Evolutionary conservation across 2,797 vertebrate species (phyloP).

Genomic region (Iguana delicatissima): DNA sequence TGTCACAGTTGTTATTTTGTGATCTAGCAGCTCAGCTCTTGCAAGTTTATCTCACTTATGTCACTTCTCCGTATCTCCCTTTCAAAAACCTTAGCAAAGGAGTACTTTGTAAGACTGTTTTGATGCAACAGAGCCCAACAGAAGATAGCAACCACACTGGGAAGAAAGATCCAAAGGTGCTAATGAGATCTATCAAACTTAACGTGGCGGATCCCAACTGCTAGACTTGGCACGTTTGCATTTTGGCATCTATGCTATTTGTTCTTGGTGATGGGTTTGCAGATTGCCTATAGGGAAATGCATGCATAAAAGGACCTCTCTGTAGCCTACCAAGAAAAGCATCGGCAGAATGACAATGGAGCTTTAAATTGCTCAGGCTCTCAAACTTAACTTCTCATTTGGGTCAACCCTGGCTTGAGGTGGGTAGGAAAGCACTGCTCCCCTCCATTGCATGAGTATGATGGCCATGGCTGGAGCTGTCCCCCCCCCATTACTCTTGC

Average conservation of each 20-base stretch:
- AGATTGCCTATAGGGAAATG: no score
- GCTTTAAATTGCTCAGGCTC: background rate
- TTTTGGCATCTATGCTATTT: background rate
- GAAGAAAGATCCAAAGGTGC: background rate
- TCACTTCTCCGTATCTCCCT: conserved; percentile 13
- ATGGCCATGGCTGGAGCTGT: no score
- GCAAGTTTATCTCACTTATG: conserved; percentile 25
- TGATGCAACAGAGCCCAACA: background rate
- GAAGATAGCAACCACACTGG: background rate
- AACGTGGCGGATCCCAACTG: background rate
- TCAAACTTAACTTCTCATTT: background rate
- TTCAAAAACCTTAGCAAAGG: conserved; percentile 1
- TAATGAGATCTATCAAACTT: background rate
- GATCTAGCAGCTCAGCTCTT: background rate
- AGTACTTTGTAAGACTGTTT: background rate
- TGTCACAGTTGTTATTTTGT: conserved; percentile 35
- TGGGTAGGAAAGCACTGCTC: background rate
- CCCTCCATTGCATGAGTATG: no score
- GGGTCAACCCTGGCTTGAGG: no score
- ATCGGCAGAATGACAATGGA: background rate
- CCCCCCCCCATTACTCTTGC: no score
- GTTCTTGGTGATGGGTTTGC: background rate
- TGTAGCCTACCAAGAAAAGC: background rate
- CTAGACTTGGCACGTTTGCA: background rate
- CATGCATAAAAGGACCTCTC: background rate